These are phyloP conservation scores for Conopomorpha cramerella DNA, from an alignment of 1,140 invertebrate species.

Conservation along the genomic window DNA sequence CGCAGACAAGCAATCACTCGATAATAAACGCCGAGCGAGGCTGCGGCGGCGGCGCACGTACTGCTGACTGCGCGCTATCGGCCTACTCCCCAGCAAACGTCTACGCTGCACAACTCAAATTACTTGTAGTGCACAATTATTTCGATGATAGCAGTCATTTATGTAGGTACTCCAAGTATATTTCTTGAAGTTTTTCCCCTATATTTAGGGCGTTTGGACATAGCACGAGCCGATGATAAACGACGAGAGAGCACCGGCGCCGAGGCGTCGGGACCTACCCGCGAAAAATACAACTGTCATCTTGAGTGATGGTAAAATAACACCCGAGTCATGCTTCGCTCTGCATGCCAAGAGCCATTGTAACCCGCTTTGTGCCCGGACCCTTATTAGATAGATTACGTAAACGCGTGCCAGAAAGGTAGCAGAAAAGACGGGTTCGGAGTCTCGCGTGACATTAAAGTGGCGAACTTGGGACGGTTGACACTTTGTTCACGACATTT, in stretches of 20 bases:
- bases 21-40: conserved; percentile 47
- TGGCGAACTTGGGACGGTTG: too few species aligned
- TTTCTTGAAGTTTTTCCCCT: neutral
- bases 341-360: conserved; percentile 44
- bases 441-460: conserved; percentile 3
- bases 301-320: conserved; percentile 57
- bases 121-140: too few species aligned
- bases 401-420: conserved; percentile 10
- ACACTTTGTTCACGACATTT: too few species aligned
- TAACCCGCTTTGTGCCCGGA: conserved; percentile 26
- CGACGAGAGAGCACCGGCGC: conserved; percentile 40
- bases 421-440: too few species aligned
- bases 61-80: conserved; percentile 38
- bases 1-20: conserved; percentile 48
- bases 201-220: too few species aligned
- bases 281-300: conserved; percentile 58
- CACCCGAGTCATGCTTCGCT: conserved; percentile 40
- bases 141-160: too few species aligned
- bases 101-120: too few species aligned
- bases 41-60: conserved; percentile 32
- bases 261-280: conserved; percentile 43
- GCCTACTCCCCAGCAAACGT: too few species aligned
- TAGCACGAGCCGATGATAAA: conserved; percentile 47
- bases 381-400: conserved; percentile 35
- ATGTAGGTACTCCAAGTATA: neutral